A percentile compares a stretch with the other conserved stretches of the same genome.
These are phyloP conservation scores for Sebastes kiyomatsui DNA, from an alignment of 2,797 vertebrate species.

Conservation along the genomic window DNA sequence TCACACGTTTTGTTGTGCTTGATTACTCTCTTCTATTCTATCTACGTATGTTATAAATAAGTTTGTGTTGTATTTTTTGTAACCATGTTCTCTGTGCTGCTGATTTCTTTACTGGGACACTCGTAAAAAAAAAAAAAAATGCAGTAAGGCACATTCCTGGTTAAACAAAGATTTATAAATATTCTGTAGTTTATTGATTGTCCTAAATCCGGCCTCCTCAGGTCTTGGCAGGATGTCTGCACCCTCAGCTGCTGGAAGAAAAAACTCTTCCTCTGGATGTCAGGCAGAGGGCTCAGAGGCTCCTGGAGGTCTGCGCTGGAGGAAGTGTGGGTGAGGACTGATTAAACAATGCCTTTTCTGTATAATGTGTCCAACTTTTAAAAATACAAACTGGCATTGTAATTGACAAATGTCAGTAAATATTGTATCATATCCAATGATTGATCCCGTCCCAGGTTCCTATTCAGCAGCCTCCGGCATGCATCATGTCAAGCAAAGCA, in stretches of 20 bases:
- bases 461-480: slow-evolving; percentile 65
- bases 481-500: slow-evolving; percentile 39
- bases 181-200: not conserved
- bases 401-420: not conserved
- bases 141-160: not conserved
- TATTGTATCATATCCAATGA: not conserved
- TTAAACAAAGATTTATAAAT: not conserved
- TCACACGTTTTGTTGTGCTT: not conserved
- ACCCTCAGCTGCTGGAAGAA: slow-evolving; percentile 65
- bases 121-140: not conserved
- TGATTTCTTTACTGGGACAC: not conserved
- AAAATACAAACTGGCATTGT: not conserved
- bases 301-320: slow-evolving; percentile 68
- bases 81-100: not conserved
- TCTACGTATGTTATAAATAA: not conserved
- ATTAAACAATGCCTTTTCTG: not conserved
- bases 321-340: slow-evolving; percentile 69
- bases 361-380: not conserved
- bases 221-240: slow-evolving; percentile 69
- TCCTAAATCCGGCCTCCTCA: not conserved
- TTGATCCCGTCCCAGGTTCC: slow-evolving; percentile 57
- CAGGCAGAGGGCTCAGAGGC: slow-evolving; percentile 56
- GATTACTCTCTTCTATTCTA: not conserved
- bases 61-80: not conserved
- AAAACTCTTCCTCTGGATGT: slow-evolving; percentile 62